These are phyloP conservation scores for Petroica traversi DNA, from an alignment of 2,113 vertebrate genomes.

Conservation along the genomic window DNA sequence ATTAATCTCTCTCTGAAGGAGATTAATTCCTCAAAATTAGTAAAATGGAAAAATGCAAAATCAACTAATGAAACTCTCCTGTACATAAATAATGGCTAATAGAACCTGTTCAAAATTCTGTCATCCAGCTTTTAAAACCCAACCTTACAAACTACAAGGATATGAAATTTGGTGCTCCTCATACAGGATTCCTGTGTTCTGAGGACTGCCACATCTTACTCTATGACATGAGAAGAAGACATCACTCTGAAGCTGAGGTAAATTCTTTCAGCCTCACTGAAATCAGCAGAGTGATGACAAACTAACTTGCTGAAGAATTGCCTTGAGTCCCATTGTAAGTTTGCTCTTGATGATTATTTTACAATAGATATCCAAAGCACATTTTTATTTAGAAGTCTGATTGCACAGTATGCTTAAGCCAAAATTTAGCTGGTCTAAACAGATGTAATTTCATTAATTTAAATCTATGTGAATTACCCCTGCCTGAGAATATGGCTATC, in stretches of 20 bases:
- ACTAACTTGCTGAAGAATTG: background rate
- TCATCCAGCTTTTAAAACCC: background rate
- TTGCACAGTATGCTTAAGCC: background rate
- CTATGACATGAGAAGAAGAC: background rate
- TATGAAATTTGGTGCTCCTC: background rate
- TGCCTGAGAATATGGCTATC: background rate
- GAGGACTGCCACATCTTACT: background rate
- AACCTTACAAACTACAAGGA: background rate
- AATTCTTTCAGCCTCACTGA: background rate
- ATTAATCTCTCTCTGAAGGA: background rate
- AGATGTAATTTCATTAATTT: background rate
- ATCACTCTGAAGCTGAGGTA: background rate
- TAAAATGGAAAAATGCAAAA: background rate
- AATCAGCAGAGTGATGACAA: background rate
- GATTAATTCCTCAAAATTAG: background rate
- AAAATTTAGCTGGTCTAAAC: background rate
- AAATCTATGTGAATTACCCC: background rate
- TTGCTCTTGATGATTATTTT: background rate
- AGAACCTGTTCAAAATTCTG: background rate
- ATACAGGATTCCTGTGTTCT: background rate
- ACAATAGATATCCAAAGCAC: background rate
- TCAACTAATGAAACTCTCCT: background rate
- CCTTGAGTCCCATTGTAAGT: background rate
- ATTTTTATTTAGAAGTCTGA: background rate
- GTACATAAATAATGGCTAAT: background rate